Evolutionary conservation across 2,888 invertebrate genomes (phyloP).

Genomic region (Meteorus cinctellus): DNA sequence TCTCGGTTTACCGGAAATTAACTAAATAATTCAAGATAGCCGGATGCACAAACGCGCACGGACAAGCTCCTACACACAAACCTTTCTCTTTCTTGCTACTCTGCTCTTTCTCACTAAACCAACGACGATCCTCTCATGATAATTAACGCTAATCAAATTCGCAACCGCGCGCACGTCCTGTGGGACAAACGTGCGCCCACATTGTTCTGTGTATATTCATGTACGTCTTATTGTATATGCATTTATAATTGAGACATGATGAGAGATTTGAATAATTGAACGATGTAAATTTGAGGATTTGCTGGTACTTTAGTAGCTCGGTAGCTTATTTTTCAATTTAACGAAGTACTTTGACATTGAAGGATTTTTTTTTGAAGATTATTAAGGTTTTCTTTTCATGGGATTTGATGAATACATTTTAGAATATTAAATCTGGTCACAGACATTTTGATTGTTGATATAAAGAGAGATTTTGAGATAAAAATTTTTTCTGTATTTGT

Average conservation of each 20-base stretch:
- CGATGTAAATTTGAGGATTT: neutral
- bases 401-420: neutral
- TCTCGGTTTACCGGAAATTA: conserved; percentile 57
- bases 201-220: conserved; percentile 14
- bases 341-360: too few relatives aligned
- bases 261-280: neutral
- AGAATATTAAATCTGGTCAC: neutral
- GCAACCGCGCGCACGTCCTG: conserved; percentile 22
- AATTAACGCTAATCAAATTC: conserved; percentile 46
- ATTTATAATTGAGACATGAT: neutral
- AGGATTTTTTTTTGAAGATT: too few relatives aligned
- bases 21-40: conserved; percentile 65
- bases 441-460: neutral
- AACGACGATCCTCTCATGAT: conserved; percentile 27
- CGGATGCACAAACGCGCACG: conserved; percentile 30
- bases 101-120: neutral
- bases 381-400: too few relatives aligned
- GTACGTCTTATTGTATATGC: conserved; percentile 3
- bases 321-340: neutral
- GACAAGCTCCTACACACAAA: conserved; percentile 4
- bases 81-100: neutral
- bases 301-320: neutral
- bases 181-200: neutral
- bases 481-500: too few relatives aligned
- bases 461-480: too few relatives aligned